Base-by-base conservation (phyloP, 2,113 vertebrate genomes). In the Nothoprocta perdicaria region DNA sequence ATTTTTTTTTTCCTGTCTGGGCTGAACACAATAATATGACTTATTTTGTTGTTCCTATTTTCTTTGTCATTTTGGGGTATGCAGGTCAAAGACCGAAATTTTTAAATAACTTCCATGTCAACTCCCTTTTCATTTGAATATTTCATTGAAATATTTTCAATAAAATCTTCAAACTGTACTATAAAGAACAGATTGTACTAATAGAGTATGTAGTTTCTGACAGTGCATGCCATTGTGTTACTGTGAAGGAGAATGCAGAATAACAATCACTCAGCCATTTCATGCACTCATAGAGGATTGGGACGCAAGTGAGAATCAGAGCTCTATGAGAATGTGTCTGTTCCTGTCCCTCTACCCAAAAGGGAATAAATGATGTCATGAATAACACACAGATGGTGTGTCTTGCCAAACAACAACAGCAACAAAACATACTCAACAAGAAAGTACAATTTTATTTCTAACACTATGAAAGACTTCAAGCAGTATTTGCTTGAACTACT, bases 351-450 rank as follows among this genome's bases (percentile, higher is more conserved):
- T 4, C 6, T 21, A 22, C 48, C 29, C 5, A 89, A 2, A 0
- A 1, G 6, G 11, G 48, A 68, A 80, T 3, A 68, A 86, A 33
- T 45, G 0, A 31, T 69, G 9, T 3, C 14, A 26, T 43, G 29
- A 55, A 23, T 35, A 41, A 22, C 10, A 29, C 50, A 15, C 5
- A 33, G 5, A 29, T 29, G 0, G 0, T 23, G 3, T n/a, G 12
- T 48, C 41, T 33, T 66, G 11, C 18, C 11, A 48, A 33, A 68
- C 31, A 35, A 80, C 45, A 45, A 45, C 10, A 48, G 22, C 9
- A 23, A 48, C 82, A 76, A 11, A 0, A 55, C 2, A 33, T 67
- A 55, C 48, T 76, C 21, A 43, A 8, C 43, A 45, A 38, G 18
- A 73, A 66, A 67, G 53, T 22, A 62, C 2, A 18, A 0, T 4